Base-by-base conservation (phyloP, 2,888 invertebrate genomes). In the Meteorus colon region DNA sequence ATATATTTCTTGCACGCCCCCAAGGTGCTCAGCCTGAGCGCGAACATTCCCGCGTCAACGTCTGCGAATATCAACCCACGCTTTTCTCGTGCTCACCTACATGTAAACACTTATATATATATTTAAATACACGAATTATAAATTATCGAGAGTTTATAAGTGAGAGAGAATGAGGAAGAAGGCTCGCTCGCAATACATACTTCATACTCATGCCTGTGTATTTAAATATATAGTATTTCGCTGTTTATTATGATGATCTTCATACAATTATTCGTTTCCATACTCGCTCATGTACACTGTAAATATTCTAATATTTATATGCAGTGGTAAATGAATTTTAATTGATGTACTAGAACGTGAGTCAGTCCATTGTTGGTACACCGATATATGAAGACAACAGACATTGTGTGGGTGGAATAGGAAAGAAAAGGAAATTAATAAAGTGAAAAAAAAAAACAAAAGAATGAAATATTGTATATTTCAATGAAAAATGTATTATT, bases 321-420 rank as follows among this genome's bases (percentile, higher is more conserved):
- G 14, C 16, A 16, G 8, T 12, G 34, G 67, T 77, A 68, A 73
- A 75, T 55, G 65, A 74, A 80, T 77, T 77, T 77, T 78, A 81
- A 81, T 81, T 81, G 81, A 62, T 48, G 73, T 51, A 74, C n/a
- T 19, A 55, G 77, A 55, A 48, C 78, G 65, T 81, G 81, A 81
- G 77, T 81, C 81, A 81, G 77, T 75, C 73, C 65, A 78, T 81
- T 73, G 81, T 78, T 31, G 31, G 10, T 29, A 14, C 14, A 29
- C 29, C 12, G 45, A 77, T 72, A 71, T 55, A 79, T 55, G 76
- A 78, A 78, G 74, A 48, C 41, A 72, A 16, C 45, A 45, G 45
- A 51, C 48, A 48, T 16, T 27, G 66, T 55, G 29, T 65, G 48
- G 71, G 74, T 41, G 51, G 77, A 70, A 75, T 74, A 69, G 34